Conservation (phyloP, 2,797 vertebrate species). For the Carapus acus region DNA sequence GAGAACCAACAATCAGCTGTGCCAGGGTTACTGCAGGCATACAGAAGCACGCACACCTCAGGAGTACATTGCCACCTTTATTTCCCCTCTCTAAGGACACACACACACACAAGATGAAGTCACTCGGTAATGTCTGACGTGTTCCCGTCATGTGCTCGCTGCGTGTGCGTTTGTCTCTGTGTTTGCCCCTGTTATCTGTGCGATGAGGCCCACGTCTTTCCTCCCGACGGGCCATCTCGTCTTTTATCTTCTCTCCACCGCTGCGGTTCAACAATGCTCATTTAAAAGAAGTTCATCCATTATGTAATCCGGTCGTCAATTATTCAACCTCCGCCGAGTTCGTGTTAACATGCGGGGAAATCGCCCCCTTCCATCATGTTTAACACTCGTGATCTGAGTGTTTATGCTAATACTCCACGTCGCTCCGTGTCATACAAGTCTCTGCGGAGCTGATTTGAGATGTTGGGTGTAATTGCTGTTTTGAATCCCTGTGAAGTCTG, state of each 20-base stretch:
- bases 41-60: too few species aligned
- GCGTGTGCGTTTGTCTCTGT: too few species aligned
- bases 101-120: too few species aligned
- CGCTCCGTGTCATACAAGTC: slow-evolving; percentile 28
- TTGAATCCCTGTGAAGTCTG: slow-evolving; percentile 28
- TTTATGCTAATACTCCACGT: slow-evolving; percentile 42
- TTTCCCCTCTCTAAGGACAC: too few species aligned
- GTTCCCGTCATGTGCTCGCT: slow-evolving; percentile 52
- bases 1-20: too few species aligned
- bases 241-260: slow-evolving; percentile 38
- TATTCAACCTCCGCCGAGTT: slow-evolving; percentile 49
- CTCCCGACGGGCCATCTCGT: slow-evolving; percentile 20
- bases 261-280: slow-evolving; percentile 41
- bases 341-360: slow-evolving; percentile 43
- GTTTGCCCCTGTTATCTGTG: slow-evolving; percentile 34
- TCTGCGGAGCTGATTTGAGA: slow-evolving; percentile 30
- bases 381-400: slow-evolving; percentile 29
- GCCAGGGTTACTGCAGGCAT: too few species aligned
- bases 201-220: neutral
- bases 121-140: too few species aligned
- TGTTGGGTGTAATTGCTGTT: slow-evolving; percentile 33
- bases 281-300: slow-evolving; percentile 59
- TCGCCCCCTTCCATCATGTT: slow-evolving; percentile 34
- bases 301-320: slow-evolving; percentile 57
- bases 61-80: too few species aligned